phyloP scores from a whole-genome alignment of 2,888 invertebrate species.

The Patella pellucida region DNA sequence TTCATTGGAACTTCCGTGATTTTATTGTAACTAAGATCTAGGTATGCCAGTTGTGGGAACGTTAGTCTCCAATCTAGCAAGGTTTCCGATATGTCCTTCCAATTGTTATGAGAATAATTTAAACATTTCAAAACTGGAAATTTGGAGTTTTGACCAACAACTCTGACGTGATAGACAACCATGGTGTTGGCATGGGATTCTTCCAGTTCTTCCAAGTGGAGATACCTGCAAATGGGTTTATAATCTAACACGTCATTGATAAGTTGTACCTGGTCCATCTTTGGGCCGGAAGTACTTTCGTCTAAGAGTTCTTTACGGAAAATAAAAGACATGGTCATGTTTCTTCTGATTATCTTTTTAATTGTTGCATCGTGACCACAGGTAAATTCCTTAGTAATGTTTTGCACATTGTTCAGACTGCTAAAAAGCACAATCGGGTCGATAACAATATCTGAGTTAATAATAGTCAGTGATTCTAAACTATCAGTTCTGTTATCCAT shows the following conservation, averaged over 20 bases:
- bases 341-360: conserved; percentile 28
- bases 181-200: conserved; percentile 38
- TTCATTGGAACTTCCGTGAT: conserved; percentile 41
- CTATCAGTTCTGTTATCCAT: not conserved
- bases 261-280: not conserved
- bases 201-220: conserved; percentile 39
- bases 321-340: conserved; percentile 34
- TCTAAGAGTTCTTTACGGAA: not conserved
- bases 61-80: conserved; percentile 44
- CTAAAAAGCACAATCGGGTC: not conserved
- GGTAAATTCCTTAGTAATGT: conserved; percentile 34
- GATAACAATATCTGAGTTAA: not conserved
- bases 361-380: conserved; percentile 44
- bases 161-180: conserved; percentile 40
- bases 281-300: not conserved
- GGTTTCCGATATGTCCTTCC: conserved; percentile 36
- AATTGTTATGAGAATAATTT: conserved; percentile 35
- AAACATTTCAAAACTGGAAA: conserved; percentile 40
- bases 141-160: conserved; percentile 39
- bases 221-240: conserved; percentile 35
- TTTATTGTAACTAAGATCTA: conserved; percentile 51
- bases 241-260: not conserved
- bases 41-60: conserved; percentile 44
- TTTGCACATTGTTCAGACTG: conserved; percentile 21
- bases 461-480: not conserved